Conservation (phyloP, 2,888 invertebrate species). For the Ophonus ardosiacus region DNA sequence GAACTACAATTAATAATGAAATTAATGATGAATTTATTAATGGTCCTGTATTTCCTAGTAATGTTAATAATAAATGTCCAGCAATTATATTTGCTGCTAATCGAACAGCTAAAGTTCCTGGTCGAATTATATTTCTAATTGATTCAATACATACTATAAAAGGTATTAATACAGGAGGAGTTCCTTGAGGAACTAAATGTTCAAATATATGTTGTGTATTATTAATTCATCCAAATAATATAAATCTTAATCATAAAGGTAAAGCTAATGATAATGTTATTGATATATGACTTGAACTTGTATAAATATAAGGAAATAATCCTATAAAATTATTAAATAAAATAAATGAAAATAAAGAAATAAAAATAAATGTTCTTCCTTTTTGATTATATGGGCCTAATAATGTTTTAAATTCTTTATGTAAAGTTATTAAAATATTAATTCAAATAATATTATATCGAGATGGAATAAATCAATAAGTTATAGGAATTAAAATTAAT, state of each 20-base stretch:
- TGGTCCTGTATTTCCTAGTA: conserved; percentile 77
- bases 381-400: conserved; percentile 75
- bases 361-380: conserved; percentile 79
- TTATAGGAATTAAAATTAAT: conserved; percentile 77
- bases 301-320: conserved; percentile 85
- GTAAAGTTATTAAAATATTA: conserved; percentile 75
- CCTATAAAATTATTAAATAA: conserved; percentile 79
- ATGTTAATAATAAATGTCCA: conserved; percentile 82
- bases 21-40: conserved; percentile 68
- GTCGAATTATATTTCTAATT: conserved; percentile 85
- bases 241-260: conserved; percentile 82
- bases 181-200: conserved; percentile 84
- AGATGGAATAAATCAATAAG: conserved; percentile 79
- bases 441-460: conserved; percentile 77
- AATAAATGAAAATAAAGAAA: conserved; percentile 77
- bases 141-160: conserved; percentile 88
- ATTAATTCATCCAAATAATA: conserved; percentile 82
- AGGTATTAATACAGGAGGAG: conserved; percentile 81
- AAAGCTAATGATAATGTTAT: conserved; percentile 80
- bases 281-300: conserved; percentile 81
- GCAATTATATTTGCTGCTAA: conserved; percentile 88
- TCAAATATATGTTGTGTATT: conserved; percentile 81
- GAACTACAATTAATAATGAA: conserved; percentile 74
- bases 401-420: conserved; percentile 80
- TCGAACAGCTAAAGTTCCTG: conserved; percentile 83